These are phyloP conservation scores for Bettongia penicillata DNA, from an alignment of 2,113 vertebrate species.

Conservation along the genomic window DNA sequence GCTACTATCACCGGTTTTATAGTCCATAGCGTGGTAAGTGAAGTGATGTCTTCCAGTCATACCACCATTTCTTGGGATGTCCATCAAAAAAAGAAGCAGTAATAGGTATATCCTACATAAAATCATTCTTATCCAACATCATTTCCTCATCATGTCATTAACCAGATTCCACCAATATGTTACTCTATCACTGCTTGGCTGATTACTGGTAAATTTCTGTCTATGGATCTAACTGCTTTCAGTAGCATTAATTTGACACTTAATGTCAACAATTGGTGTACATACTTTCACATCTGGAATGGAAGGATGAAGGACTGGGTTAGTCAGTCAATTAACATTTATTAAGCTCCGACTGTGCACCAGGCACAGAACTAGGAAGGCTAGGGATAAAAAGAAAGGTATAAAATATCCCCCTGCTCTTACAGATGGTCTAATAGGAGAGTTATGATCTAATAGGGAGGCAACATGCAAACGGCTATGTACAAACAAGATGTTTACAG, in stretches of 20 bases:
- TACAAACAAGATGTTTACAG: not conserved
- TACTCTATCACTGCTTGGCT: not conserved
- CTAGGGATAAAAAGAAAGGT: not conserved
- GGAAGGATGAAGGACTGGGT: not conserved
- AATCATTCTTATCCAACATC: not conserved
- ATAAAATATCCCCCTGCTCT: not conserved
- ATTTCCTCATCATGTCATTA: not conserved
- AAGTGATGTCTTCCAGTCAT: not conserved
- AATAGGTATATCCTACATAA: not conserved
- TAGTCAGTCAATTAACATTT: not conserved
- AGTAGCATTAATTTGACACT: not conserved
- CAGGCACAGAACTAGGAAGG: not conserved
- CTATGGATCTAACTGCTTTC: not conserved
- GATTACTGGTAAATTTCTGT: not conserved
- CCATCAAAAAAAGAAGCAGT: not conserved
- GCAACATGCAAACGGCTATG: not conserved
- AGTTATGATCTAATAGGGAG: not conserved
- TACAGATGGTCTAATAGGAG: not conserved
- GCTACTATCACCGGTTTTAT: not conserved
- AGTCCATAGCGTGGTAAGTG: not conserved
- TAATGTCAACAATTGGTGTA: not conserved
- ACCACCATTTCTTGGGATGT: not conserved
- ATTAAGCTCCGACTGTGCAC: not conserved
- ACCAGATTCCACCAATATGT: not conserved
- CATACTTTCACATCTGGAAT: not conserved